Percentiles rank a stretch among this genome's conserved stretches.
These are phyloP conservation scores for Tricholauxania praeusta DNA, from an alignment of 2,888 invertebrate genomes.

Conservation along the genomic window DNA sequence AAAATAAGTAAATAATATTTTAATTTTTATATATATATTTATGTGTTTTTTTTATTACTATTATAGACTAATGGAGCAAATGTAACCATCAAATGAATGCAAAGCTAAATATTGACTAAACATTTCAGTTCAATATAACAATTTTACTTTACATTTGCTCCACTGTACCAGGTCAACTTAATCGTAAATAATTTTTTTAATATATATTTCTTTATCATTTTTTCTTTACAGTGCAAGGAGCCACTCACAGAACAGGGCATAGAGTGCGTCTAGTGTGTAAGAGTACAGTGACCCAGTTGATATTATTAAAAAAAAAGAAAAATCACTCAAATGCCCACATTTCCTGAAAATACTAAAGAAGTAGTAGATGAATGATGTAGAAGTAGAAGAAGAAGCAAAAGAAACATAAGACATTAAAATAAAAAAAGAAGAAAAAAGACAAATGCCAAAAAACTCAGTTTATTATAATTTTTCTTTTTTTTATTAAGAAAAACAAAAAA, in stretches of 20 bases:
- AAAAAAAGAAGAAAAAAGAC: constrained; percentile 14
- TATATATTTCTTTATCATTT: constrained; percentile 45
- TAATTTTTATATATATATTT: constrained; percentile 15
- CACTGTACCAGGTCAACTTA: too few species aligned
- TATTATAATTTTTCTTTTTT: too few species aligned
- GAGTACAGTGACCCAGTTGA: constrained; percentile 5
- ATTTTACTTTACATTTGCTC: too few species aligned
- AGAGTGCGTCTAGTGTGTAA: constrained; percentile 76
- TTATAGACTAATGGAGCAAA: too few species aligned
- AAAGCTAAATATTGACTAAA: too few species aligned
- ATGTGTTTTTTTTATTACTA: not conserved
- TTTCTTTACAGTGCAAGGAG: constrained; percentile 80
- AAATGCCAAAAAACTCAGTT: constrained; percentile 18
- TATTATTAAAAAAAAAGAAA: constrained; percentile 28
- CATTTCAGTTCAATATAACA: too few species aligned
- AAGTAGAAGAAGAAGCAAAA: constrained; percentile 6
- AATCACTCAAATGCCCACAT: constrained; percentile 7
- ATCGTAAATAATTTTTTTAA: constrained; percentile 11
- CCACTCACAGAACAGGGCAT: constrained; percentile 84
- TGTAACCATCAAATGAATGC: too few species aligned
- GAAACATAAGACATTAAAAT: not conserved
- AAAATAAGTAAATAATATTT: constrained; percentile 15
- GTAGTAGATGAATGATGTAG: not conserved
- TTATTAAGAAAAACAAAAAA: not conserved
- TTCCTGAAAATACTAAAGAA: constrained; percentile 14